These are phyloP conservation scores for Scrobipalpa atriplicella DNA, from an alignment of 2,888 invertebrate genomes.

Conservation along the genomic window DNA sequence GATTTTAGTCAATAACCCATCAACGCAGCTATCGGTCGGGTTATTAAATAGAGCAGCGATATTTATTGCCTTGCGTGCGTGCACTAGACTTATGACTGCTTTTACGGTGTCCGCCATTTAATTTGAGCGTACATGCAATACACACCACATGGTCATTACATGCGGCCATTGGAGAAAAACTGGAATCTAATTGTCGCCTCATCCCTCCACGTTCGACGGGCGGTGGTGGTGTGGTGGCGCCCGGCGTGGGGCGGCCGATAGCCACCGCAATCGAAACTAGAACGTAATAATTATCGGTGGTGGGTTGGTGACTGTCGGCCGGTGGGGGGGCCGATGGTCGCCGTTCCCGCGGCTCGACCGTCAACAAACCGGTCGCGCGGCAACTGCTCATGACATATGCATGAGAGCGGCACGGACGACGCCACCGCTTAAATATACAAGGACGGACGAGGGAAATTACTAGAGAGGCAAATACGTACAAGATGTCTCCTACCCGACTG, in stretches of 20 bases:
- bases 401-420: slow-evolving; percentile 73
- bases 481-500: slow-evolving; percentile 64
- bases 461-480: slow-evolving; percentile 75
- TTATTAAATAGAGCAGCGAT: slow-evolving; percentile 59
- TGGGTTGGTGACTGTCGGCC: slow-evolving; percentile 40
- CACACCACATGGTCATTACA: slow-evolving; percentile 57
- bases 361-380: slow-evolving; percentile 81
- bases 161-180: slow-evolving; percentile 60
- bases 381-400: slow-evolving; percentile 83
- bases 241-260: slow-evolving; percentile 60
- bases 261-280: slow-evolving; percentile 72
- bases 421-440: slow-evolving; percentile 77
- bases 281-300: slow-evolving; percentile 76
- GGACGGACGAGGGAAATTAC: slow-evolving; percentile 76
- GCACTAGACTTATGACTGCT: slow-evolving; percentile 61
- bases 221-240: slow-evolving; percentile 44
- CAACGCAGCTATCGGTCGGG: slow-evolving; percentile 45
- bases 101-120: slow-evolving; percentile 73
- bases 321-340: slow-evolving; percentile 63
- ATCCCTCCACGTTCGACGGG: slow-evolving; percentile 57
- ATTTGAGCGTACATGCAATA: slow-evolving; percentile 73
- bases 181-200: slow-evolving; percentile 75
- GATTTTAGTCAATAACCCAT: slow-evolving; percentile 58
- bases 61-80: slow-evolving; percentile 70
- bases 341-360: slow-evolving; percentile 74